phyloP scores from a whole-genome alignment of 2,888 invertebrate genomes.

The Kuschelorhynchus macadamiae region DNA sequence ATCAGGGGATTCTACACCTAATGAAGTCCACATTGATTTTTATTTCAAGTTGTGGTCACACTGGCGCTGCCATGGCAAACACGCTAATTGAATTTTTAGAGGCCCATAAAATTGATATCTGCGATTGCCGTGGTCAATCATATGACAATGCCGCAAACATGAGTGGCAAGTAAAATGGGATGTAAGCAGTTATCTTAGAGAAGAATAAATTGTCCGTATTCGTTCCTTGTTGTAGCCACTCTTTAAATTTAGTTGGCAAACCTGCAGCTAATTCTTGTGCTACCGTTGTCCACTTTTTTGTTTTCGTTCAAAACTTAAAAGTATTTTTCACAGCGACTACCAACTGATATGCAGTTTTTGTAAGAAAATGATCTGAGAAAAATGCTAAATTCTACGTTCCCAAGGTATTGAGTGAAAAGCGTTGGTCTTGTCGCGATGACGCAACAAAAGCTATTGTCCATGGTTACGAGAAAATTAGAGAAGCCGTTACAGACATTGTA shows the following conservation, averaged over 20 bases:
- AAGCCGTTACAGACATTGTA: background rate
- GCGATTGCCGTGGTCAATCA: slow-evolving; percentile 45
- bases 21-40: slow-evolving; percentile 8
- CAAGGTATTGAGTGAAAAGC: slow-evolving; percentile 11
- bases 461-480: background rate
- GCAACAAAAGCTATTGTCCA: slow-evolving; percentile 11
- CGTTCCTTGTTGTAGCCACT: slow-evolving; percentile 24
- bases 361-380: background rate
- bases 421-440: slow-evolving; percentile 20
- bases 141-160: slow-evolving; percentile 56
- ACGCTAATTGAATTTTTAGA: background rate
- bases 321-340: background rate
- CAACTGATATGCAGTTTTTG: slow-evolving; percentile 1
- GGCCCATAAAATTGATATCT: background rate
- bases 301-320: background rate
- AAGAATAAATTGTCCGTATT: slow-evolving; percentile 50
- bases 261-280: background rate
- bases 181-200: slow-evolving; percentile 51
- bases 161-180: slow-evolving; percentile 54
- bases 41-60: slow-evolving; percentile 3
- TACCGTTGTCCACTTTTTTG: background rate
- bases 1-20: slow-evolving; percentile 2
- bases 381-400: background rate
- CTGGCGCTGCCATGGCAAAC: background rate
- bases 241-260: slow-evolving; percentile 3